These are phyloP conservation scores for Nephrotoma guestfalica DNA, from an alignment of 2,888 invertebrate species.

Conservation along the genomic window DNA sequence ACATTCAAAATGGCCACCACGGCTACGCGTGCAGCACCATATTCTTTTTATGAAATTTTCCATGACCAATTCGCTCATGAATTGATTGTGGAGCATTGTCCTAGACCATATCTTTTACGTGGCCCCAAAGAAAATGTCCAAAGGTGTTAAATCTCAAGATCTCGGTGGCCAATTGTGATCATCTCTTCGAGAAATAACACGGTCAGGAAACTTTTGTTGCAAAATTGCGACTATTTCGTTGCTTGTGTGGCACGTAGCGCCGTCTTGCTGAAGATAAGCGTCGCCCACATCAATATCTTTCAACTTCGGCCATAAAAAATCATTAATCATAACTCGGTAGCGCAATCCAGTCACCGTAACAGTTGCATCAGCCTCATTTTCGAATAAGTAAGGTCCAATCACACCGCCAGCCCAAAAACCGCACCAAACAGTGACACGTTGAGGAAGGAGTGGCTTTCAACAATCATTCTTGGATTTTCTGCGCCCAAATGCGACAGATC, in stretches of 20 bases:
- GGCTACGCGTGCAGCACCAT: too few relatives aligned
- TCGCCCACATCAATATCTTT: neutral
- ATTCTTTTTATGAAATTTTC: too few relatives aligned
- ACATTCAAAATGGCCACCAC: too few relatives aligned
- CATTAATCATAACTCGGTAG: neutral
- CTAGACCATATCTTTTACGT: too few relatives aligned
- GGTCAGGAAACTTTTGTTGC: neutral
- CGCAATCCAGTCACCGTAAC: neutral
- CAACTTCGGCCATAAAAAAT: neutral
- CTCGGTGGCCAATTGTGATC: neutral
- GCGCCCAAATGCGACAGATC: too few relatives aligned
- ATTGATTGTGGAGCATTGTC: too few relatives aligned
- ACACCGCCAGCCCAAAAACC: slow-evolving; percentile 6
- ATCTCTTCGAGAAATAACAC: neutral
- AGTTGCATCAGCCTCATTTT: slow-evolving; percentile 1
- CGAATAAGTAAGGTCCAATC: neutral
- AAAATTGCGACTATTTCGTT: neutral
- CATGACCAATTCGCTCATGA: too few relatives aligned
- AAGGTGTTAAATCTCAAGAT: neutral
- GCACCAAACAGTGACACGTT: slow-evolving; percentile 6
- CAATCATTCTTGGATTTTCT: too few relatives aligned
- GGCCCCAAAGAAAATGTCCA: too few relatives aligned
- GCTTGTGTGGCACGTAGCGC: neutral
- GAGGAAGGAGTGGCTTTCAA: slow-evolving; percentile 4
- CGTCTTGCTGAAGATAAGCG: neutral